Percentiles rank a stretch among this genome's conserved stretches.
phyloP scores from a whole-genome alignment of 2,888 invertebrate species.

The Tenthredo mesomela region DNA sequence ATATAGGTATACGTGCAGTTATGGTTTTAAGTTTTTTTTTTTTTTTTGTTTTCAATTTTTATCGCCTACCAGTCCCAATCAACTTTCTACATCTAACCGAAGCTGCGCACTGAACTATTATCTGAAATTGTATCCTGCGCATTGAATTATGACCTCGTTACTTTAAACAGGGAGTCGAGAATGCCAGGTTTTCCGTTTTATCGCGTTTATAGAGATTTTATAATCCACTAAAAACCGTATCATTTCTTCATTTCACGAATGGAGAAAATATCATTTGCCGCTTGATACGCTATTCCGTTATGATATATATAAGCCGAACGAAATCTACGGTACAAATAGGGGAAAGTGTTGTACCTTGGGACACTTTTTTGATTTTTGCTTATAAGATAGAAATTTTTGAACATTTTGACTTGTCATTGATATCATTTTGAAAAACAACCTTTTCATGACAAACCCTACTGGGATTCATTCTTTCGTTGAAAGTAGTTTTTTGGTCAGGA shows the following conservation, averaged over 20 bases:
- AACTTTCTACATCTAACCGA: conserved; percentile 44
- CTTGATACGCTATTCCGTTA: background rate
- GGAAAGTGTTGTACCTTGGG: too few species aligned
- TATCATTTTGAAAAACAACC: too few species aligned
- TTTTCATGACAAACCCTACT: too few species aligned
- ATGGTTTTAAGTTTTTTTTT: background rate
- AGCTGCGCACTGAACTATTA: conserved; percentile 11
- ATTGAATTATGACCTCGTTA: conserved; percentile 45
- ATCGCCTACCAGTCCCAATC: conserved; percentile 9
- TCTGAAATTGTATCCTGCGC: conserved; percentile 26
- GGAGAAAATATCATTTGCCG: background rate
- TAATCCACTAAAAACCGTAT: background rate
- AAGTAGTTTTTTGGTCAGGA: too few species aligned
- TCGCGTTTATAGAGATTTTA: conserved; percentile 21
- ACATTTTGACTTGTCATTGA: too few species aligned
- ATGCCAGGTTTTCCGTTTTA: conserved; percentile 8
- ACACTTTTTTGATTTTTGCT: too few species aligned
- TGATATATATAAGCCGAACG: background rate
- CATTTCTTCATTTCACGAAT: background rate
- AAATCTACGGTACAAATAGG: background rate
- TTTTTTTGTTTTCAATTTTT: background rate
- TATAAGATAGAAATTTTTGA: too few species aligned
- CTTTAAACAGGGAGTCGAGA: conserved; percentile 8
- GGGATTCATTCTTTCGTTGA: too few species aligned
- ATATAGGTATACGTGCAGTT: background rate